Evolutionary conservation across 2,797 vertebrate species (phyloP), one percentile per base, ranked within the genome.

Genomic region (Eleutherodactylus coqui): DNA sequence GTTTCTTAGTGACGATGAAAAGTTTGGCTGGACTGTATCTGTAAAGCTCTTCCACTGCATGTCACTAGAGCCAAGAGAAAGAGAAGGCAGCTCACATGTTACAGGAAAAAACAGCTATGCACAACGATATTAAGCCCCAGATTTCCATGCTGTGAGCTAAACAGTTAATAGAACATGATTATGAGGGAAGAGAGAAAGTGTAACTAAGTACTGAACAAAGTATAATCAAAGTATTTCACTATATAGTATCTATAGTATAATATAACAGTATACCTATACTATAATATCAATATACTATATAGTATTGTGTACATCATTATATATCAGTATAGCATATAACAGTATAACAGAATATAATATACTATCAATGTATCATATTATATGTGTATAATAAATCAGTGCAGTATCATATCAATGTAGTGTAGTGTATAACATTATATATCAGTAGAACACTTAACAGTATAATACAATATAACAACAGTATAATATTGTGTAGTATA

Each of bases 51-150:
- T 84, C 86, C 86, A 87, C 86, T 53, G 86, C 62, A 87, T 84
- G 86, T 87, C 86, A 87, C 64, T 84, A 87, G 81, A 87, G 53
- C 82, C 86, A 67, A 73, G 17, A 80, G 82, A 87, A 87, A 84
- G 86, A 73, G 41, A 16, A 82, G 34, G 49, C 17, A 45, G 27
- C 38, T 45, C n/a, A 36, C 60, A 27, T 24, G n/a, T 21, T 38
- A 24, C 43, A 21, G 62, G 21, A 51, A 29, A 19, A 3, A 1
- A 19, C 4, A 45, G 58, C 24, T 62, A 11, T 43, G 29, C 34
- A n/a, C 77, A 17, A 2, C 53, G 1, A 72, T 14, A 60, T 11
- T 45, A 36, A 29, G 36, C 78, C 38, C 17, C 27, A 29, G 10
- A 3, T 19, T 5, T 2, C 32, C 45, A 32, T 9, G 11, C 38